Evolutionary conservation across 2,113 vertebrate genomes (phyloP).

Genomic region (Rhinogobius similis): DNA sequence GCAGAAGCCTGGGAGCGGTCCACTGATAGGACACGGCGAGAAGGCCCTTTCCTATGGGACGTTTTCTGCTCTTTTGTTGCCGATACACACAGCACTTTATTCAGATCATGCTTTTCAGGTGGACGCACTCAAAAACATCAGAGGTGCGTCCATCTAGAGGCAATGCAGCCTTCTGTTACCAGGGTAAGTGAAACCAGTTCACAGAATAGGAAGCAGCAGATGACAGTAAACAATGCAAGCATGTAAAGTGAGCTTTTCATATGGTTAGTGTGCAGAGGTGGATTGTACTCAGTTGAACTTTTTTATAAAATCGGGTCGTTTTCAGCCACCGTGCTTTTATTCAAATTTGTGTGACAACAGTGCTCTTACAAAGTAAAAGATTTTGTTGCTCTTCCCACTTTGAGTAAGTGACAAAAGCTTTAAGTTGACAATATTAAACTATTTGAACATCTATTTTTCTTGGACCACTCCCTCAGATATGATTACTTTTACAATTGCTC

Average conservation of each 20-base stretch:
- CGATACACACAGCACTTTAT: conserved; percentile 50
- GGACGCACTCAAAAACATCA: conserved; percentile 51
- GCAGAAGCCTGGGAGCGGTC: conserved; percentile 60
- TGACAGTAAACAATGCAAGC: conserved; percentile 23
- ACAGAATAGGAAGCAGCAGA: conserved; percentile 12
- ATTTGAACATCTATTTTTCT: no score
- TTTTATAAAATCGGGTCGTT: no score
- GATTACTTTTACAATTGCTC: not conserved
- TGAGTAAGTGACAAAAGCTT: no score
- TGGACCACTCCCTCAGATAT: no score
- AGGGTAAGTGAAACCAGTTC: conserved; percentile 48
- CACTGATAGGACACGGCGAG: conserved; percentile 49
- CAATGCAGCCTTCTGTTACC: conserved; percentile 16
- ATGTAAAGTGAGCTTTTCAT: conserved; percentile 15
- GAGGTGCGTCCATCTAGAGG: conserved; percentile 35
- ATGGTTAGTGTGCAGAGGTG: not conserved
- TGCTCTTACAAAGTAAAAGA: no score
- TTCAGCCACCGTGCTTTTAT: no score
- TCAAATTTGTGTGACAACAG: no score
- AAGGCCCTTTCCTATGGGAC: conserved; percentile 51
- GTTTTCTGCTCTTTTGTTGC: conserved; percentile 59
- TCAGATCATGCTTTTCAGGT: conserved; percentile 18
- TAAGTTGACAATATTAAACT: no score
- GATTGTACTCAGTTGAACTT: no score
- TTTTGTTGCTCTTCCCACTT: no score